Percentiles rank a stretch among this genome's conserved stretches.
These are phyloP conservation scores for Endomychus coccineus DNA, from an alignment of 2,888 invertebrate species.

Conservation along the genomic window DNA sequence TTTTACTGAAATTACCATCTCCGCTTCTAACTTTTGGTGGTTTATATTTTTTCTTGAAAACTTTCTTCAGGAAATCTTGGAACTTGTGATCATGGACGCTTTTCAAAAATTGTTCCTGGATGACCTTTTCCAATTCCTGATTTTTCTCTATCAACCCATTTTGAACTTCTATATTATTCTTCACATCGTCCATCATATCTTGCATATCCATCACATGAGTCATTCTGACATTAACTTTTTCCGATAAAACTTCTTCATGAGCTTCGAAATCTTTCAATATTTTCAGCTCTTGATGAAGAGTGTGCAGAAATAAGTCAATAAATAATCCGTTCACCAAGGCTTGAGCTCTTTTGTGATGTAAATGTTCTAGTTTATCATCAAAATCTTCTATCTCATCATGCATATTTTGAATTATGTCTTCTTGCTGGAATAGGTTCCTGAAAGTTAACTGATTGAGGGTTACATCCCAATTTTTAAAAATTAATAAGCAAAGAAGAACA, in stretches of 20 bases:
- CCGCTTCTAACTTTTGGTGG: slow-evolving; percentile 54
- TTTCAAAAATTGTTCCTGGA: slow-evolving; percentile 51
- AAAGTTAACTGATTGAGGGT: too few species aligned
- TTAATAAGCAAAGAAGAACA: not conserved
- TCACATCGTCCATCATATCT: slow-evolving; percentile 46
- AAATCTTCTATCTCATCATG: slow-evolving; percentile 54
- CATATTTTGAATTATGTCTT: slow-evolving; percentile 54
- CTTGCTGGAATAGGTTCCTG: slow-evolving; percentile 59
- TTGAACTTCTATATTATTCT: slow-evolving; percentile 48
- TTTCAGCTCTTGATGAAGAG: slow-evolving; percentile 65
- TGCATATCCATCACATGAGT: slow-evolving; percentile 46
- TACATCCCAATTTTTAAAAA: too few species aligned
- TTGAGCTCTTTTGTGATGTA: slow-evolving; percentile 52
- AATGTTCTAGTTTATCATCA: slow-evolving; percentile 53
- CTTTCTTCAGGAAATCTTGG: slow-evolving; percentile 66
- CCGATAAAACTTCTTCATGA: slow-evolving; percentile 56
- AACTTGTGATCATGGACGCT: slow-evolving; percentile 65
- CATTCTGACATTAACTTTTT: slow-evolving; percentile 35
- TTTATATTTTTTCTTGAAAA: slow-evolving; percentile 78
- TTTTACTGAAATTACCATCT: too few species aligned
- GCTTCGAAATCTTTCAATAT: slow-evolving; percentile 67
- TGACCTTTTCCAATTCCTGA: slow-evolving; percentile 44
- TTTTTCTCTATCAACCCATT: slow-evolving; percentile 42
- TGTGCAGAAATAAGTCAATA: slow-evolving; percentile 56
- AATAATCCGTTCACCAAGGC: slow-evolving; percentile 53